Evolutionary conservation across 2,797 vertebrate species (phyloP), one percentile per base, ranked within the genome.

Genomic region (Rallus crepitans): DNA sequence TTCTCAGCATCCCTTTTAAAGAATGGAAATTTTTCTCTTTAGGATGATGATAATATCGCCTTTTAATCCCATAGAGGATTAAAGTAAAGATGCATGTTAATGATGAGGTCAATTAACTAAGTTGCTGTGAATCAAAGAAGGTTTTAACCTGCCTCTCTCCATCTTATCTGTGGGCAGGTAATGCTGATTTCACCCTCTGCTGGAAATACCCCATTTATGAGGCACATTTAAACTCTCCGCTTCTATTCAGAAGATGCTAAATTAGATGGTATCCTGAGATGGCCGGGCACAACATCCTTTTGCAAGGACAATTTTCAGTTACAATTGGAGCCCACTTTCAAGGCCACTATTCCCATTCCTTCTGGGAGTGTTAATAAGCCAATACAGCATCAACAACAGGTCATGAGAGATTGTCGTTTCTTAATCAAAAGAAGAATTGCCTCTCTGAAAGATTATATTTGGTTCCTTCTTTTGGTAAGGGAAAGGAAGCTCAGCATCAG

Each of bases 361-460:
- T 89, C 55, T 59, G 33, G 59, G 48, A 72, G 48, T 70, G 68
- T 81, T 90, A 93, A 87, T 92, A 91, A 89, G 33, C 52, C 27
- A 52, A 76, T 56, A 75, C 2, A 9, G 55, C 61, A 66, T 15
- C 23, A 88, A 88, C 87, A 94, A 87, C 40, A 81, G 35, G 39
- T 53, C 1, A 0, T 73, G 66, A 72, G 64, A 91, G 52, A 92
- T 78, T 90, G 52, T 37, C 0, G 0, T 82, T 94, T 93, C 68
- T 63, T 77, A 96, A 93, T 63, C 52, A 81, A 84, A 94, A 94
- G 66, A 85, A 94, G 86, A 93, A 96, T 93, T 95, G 47, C 55
- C n/a, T 92, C 76, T 87, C 83, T 8, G 2, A 72, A 82, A 70
- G 35, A 76, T 93, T 90, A n/a, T 83, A 88, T 94, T 92, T 89